Conservation (phyloP, 2,888 invertebrate genomes). For the Cecidostiba fungosa region DNA sequence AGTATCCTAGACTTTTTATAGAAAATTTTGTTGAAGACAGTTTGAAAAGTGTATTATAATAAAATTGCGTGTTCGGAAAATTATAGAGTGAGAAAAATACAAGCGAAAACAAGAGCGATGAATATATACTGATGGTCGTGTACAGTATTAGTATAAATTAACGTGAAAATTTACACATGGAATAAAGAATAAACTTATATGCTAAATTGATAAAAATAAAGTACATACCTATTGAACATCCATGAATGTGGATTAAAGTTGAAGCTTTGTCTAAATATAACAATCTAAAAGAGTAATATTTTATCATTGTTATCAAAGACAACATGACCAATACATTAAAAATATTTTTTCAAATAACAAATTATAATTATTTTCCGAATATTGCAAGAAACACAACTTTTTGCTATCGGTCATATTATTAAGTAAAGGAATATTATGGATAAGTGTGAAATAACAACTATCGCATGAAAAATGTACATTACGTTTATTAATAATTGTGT, state of each 20-base stretch:
- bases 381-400: neutral
- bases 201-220: too few relatives aligned
- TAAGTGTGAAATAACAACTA: constrained; percentile 42
- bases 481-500: constrained; percentile 76
- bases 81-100: too few relatives aligned
- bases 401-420: neutral
- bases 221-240: too few relatives aligned
- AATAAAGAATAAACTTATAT: too few relatives aligned
- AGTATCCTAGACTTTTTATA: too few relatives aligned
- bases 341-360: neutral
- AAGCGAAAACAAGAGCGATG: too few relatives aligned
- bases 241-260: neutral
- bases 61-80: too few relatives aligned
- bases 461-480: constrained; percentile 76
- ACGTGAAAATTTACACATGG: too few relatives aligned
- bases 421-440: constrained; percentile 6
- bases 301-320: neutral
- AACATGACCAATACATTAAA: neutral
- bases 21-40: too few relatives aligned
- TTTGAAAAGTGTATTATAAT: too few relatives aligned
- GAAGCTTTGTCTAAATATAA: neutral
- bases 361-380: neutral
- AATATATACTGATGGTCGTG: too few relatives aligned
- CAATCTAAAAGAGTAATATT: neutral
- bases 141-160: too few relatives aligned